Evolutionary conservation across 2,888 invertebrate genomes (phyloP), one percentile per base, ranked within the genome.

Genomic region (Lamellibrachia columna): DNA sequence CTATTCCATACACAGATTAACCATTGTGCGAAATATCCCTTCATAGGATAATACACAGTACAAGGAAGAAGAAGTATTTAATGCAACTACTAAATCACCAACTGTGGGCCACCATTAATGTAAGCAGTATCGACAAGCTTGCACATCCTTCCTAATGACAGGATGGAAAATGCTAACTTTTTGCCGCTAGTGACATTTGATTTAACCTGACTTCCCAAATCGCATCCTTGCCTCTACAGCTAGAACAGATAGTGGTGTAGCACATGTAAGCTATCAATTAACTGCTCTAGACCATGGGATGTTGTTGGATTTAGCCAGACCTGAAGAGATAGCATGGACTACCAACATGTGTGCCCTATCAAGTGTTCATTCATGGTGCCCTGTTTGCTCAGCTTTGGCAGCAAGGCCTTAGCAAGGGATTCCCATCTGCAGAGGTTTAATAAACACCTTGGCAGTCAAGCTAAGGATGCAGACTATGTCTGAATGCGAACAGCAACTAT

Each of bases 131-230:
- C 2, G 15, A 75, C 75, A 15, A 75, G 75, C 15, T 6, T 22
- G 22, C 22, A 75, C n/a, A 22, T 75, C 75, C 75, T 75, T 75
- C 75, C 75, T 75, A 75, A 22, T 75, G 75, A 22, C 75, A 11
- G 75, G 6, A 6, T 75, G 75, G 75, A 22, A 75, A 75, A 15
- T 15, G 6, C 15, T 22, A 75, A 58, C 4, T 91, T 91, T 53
- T 91, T 91, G 91, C 52, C 6, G 40, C 91, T 53, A 91, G 91
- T 91, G 91, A 91, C 91, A 91, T 91, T 53, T 91, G 91, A 52
- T 91, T 91, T 91, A 53, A 91, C 91, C 91, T 91, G 91, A 75
- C 75, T 75, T 75, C 75, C 75, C 6, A n/a, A 75, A 75, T 75
- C 75, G 3, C 75, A 22, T 75, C 75, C 75, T 75, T 6, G 22